Base-by-base conservation (phyloP, 2,888 invertebrate species). In the Alviniconcha strummeri region DNA sequence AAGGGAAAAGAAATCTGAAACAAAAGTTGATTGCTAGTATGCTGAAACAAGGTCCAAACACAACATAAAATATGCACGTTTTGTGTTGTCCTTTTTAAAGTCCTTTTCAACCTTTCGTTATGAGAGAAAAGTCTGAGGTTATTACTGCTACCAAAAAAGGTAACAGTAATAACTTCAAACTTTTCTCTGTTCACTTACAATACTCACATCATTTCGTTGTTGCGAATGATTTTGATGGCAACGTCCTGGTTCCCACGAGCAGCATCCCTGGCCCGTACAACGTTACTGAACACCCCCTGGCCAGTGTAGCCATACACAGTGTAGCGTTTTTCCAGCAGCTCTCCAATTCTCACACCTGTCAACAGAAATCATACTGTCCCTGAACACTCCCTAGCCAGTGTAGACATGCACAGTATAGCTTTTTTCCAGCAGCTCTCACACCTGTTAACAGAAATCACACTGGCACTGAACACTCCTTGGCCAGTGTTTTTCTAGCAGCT, bases 241-340 rank as follows among this genome's bases (percentile, higher is more conserved):
- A 99, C 98, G 93, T 99, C 98, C 84, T 96, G 95, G 93, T 96
- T 96, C 80, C 96, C 96, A 75, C 98, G 95, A 0, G 97, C 97
- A 91, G 96, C 96, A 94, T 99, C 99, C 86, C 98, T 95, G 5
- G 98, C 99, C 54, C 99, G 95, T 0, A 99, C 96, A 60, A 99
- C 99, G 93, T 98, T 99, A 89, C 98, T 98, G 94, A 99, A 99
- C 81, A 99, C 99, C 4, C 99, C 99, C 93, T 99, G 99, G 0
- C 99, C 99, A 0, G 99, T 99, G 94, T 98, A 99, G 0, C 99
- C 99, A 94, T 97, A 98, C 2, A 99, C 99, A 75, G 96, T 96
- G 93, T 99, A 99, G 5, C 99, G 95, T 86, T 93, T 93, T 94
- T 99, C 98, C 86, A 99, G 94, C 0, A 96, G 95, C 95, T 99